A percentile compares a stretch with the other conserved stretches of the same genome.
Evolutionary conservation across 1,140 invertebrate genomes (phyloP).

Genomic region (Littorina saxatilis): DNA sequence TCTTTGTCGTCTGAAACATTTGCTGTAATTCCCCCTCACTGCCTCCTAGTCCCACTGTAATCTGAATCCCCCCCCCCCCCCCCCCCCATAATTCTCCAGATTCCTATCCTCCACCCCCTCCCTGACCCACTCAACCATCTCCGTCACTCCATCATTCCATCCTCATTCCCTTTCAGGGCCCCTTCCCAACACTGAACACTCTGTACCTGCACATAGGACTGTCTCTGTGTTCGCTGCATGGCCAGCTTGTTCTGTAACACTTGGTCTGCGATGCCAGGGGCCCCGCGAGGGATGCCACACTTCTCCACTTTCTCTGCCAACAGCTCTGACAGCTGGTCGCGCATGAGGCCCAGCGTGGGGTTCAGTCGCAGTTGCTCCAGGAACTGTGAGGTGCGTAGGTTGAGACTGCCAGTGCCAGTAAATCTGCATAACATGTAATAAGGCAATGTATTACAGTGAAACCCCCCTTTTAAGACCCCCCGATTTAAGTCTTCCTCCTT

Average conservation of each 20-base stretch:
- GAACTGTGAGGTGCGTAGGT: conserved; percentile 62
- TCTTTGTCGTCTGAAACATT: too few species aligned
- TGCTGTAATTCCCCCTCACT: too few species aligned
- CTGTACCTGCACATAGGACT: conserved; percentile 59
- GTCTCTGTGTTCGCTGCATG: conserved; percentile 60
- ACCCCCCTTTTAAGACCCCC: too few species aligned
- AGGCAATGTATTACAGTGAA: too few species aligned
- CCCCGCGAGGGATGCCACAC: conserved; percentile 66
- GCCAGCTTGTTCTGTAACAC: conserved; percentile 61
- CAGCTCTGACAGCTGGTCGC: conserved; percentile 63
- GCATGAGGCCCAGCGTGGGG: conserved; percentile 68
- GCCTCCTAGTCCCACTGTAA: too few species aligned
- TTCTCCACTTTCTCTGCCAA: conserved; percentile 67
- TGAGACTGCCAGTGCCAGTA: conserved; percentile 46
- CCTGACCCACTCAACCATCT: background rate
- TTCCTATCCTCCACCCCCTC: background rate
- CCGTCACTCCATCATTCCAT: background rate
- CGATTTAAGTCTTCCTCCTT: too few species aligned
- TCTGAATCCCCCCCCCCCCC: background rate
- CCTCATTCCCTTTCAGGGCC: background rate
- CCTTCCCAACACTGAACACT: background rate
- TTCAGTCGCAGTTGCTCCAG: conserved; percentile 66
- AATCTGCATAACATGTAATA: conserved; percentile 1
- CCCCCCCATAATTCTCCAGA: background rate
- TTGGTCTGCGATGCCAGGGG: conserved; percentile 57